phyloP scores from a whole-genome alignment of 2,797 vertebrate species.

The Bradypus variegatus region DNA sequence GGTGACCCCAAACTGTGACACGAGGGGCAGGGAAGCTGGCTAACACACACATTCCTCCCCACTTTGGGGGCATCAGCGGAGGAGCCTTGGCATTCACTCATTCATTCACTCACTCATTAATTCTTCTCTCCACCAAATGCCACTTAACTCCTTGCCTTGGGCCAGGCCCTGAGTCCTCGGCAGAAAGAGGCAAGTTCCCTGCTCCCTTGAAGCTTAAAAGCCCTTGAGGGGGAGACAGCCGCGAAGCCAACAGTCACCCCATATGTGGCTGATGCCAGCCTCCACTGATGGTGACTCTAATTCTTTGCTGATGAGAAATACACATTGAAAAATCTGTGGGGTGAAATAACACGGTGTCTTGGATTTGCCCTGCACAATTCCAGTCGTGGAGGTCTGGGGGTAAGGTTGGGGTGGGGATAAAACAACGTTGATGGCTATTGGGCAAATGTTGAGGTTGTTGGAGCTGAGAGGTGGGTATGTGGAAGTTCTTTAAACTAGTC shows the following conservation, averaged over 20 bases:
- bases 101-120: background rate
- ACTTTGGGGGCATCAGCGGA: background rate
- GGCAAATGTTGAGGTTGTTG: background rate
- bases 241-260: fast-evolving
- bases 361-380: background rate
- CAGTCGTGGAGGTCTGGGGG: background rate
- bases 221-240: background rate
- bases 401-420: background rate
- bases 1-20: background rate
- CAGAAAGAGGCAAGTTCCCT: background rate
- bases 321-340: background rate
- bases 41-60: too few species aligned
- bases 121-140: background rate
- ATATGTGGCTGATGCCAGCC: background rate
- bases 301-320: background rate
- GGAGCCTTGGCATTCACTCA: background rate
- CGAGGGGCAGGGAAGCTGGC: background rate
- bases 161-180: background rate
- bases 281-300: background rate
- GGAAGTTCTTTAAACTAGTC: background rate
- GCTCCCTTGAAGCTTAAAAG: background rate
- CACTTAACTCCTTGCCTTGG: background rate
- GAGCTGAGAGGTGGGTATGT: background rate
- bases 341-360: background rate
- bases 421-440: background rate